Percentiles rank a stretch among this genome's conserved stretches.
Conservation (phyloP, 2,113 vertebrate species). For the Pluvianellus socialis region DNA sequence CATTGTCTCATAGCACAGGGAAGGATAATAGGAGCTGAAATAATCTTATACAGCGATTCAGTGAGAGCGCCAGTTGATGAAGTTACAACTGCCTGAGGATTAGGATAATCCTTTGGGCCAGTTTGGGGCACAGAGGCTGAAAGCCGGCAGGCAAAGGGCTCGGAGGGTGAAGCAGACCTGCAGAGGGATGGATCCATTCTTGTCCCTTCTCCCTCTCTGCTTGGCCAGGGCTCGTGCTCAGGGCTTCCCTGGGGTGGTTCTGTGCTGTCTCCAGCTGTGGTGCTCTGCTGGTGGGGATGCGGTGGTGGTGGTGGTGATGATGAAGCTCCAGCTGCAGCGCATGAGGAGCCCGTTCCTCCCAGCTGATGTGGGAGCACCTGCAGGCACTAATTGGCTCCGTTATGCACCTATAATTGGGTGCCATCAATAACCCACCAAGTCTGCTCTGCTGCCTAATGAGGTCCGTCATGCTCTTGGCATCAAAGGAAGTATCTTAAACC, state of each 20-base stretch:
- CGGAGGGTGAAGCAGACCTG: rapidly evolving
- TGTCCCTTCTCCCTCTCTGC: too few relatives aligned
- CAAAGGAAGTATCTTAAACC: background rate
- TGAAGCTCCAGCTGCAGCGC: background rate
- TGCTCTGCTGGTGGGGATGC: too few relatives aligned
- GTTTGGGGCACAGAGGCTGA: background rate
- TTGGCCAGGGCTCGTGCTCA: background rate
- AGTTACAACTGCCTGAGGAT: background rate
- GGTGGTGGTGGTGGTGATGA: too few relatives aligned
- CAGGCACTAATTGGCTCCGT: background rate
- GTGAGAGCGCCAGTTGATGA: rapidly evolving
- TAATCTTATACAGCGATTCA: background rate
- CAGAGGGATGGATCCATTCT: rapidly evolving
- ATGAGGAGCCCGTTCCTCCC: background rate
- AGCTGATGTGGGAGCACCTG: background rate
- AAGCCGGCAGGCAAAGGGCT: rapidly evolving
- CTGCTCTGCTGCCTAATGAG: background rate
- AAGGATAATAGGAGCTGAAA: background rate
- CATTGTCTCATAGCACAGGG: background rate
- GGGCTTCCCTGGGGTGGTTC: rapidly evolving
- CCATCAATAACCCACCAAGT: background rate
- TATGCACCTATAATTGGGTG: background rate
- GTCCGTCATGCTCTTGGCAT: background rate
- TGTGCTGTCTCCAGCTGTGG: rapidly evolving
- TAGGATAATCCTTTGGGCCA: background rate